These are phyloP conservation scores for Hemithea aestivaria DNA, from an alignment of 2,888 invertebrate genomes.

Conservation along the genomic window DNA sequence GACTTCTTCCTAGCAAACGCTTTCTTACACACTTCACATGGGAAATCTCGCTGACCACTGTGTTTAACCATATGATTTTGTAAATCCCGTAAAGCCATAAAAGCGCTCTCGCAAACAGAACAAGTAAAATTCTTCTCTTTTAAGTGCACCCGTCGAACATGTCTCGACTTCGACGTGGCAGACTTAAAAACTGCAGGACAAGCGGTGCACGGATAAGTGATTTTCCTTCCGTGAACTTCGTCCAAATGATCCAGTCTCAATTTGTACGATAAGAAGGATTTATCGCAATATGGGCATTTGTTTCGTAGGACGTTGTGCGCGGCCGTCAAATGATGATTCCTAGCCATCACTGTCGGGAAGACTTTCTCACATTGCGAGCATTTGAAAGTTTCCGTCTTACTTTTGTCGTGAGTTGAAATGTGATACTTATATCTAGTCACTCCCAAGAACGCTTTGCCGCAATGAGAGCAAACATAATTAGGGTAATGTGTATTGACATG, in stretches of 20 bases:
- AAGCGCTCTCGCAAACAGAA: constrained; percentile 48
- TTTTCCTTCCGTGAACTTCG: constrained; percentile 12
- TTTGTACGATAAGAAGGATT: constrained; percentile 9
- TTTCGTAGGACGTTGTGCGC: constrained; percentile 40
- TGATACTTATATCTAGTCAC: constrained; percentile 53
- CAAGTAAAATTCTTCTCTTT: too few species aligned
- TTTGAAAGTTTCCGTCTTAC: background rate
- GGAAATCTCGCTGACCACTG: constrained; percentile 45
- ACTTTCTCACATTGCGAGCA: constrained; percentile 40
- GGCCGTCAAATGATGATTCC: constrained; percentile 43
- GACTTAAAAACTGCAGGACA: constrained; percentile 13
- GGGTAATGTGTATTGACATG: constrained; percentile 67
- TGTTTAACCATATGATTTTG: constrained; percentile 58
- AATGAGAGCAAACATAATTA: constrained; percentile 60
- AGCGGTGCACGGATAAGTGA: constrained; percentile 12
- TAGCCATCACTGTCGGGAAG: constrained; percentile 39
- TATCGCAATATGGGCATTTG: constrained; percentile 22
- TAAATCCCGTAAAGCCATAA: constrained; percentile 48
- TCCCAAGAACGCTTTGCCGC: constrained; percentile 60
- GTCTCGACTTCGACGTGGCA: background rate
- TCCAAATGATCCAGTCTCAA: constrained; percentile 14
- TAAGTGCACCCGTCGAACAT: background rate
- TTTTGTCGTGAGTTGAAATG: constrained; percentile 40
- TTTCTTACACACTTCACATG: constrained; percentile 70
- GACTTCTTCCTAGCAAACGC: constrained; percentile 54